Evolutionary conservation across 1,140 invertebrate genomes (phyloP).

Genomic region (Glomeris maerens): DNA sequence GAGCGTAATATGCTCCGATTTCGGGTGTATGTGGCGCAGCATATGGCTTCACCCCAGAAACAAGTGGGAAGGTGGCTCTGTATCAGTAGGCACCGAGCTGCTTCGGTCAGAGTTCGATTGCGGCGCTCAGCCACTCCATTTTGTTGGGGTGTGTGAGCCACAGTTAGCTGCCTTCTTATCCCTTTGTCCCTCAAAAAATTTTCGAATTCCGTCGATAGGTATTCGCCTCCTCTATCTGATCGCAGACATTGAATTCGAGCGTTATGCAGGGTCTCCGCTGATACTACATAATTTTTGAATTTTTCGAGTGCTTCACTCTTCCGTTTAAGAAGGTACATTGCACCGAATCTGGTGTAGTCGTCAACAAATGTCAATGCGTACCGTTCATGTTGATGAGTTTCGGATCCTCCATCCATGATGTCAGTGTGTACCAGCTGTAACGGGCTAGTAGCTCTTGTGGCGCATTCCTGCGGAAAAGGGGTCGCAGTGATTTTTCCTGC

Average conservation of each 20-base stretch:
- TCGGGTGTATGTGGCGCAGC: slow-evolving; percentile 28
- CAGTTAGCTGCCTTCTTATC: slow-evolving; percentile 26
- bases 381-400: neutral
- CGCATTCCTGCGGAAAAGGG: neutral
- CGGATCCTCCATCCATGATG: slow-evolving; percentile 11
- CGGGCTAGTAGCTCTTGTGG: neutral
- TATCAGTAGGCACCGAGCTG: neutral
- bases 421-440: slow-evolving; percentile 14
- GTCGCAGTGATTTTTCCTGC: slow-evolving; percentile 8
- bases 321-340: slow-evolving; percentile 8
- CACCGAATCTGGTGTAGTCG: slow-evolving; percentile 12
- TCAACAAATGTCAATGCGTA: slow-evolving; percentile 16
- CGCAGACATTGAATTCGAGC: slow-evolving; percentile 3
- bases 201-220: slow-evolving; percentile 8
- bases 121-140: slow-evolving; percentile 30
- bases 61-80: neutral
- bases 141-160: slow-evolving; percentile 28
- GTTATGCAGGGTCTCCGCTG: slow-evolving; percentile 1
- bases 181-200: slow-evolving; percentile 18
- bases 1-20: slow-evolving; percentile 29
- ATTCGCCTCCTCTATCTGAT: slow-evolving; percentile 13
- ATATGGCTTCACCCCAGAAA: slow-evolving; percentile 11
- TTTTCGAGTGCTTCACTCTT: slow-evolving; percentile 15
- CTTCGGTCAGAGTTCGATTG: slow-evolving; percentile 27
- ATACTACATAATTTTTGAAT: slow-evolving; percentile 12